phyloP scores from a whole-genome alignment of 2,113 vertebrate genomes.

The Arothron firmamentum region DNA sequence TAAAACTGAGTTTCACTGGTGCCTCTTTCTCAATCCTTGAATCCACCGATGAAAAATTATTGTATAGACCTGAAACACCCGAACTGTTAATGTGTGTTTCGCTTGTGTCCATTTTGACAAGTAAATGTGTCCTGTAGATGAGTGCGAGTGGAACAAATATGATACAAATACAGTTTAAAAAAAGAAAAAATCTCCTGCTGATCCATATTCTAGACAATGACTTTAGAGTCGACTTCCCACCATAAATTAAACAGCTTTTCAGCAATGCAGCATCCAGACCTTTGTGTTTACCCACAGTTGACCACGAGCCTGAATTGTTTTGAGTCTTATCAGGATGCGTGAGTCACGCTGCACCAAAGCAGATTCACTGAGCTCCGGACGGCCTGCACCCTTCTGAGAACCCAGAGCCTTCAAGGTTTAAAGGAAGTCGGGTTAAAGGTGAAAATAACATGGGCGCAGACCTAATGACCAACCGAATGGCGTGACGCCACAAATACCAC shows the following conservation, averaged over 20 bases:
- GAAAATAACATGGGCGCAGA: constrained; percentile 3
- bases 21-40: too few relatives aligned
- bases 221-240: constrained; percentile 38
- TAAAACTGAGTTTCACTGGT: too few relatives aligned
- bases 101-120: too few relatives aligned
- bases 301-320: too few relatives aligned
- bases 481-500: constrained; percentile 46
- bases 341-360: constrained; percentile 6
- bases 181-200: neutral
- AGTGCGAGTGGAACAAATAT: too few relatives aligned
- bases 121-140: too few relatives aligned
- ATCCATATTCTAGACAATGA: too few relatives aligned
- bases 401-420: neutral
- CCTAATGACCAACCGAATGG: constrained; percentile 16
- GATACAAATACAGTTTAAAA: too few relatives aligned
- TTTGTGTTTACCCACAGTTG: constrained; percentile 39
- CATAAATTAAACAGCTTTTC: constrained; percentile 34
- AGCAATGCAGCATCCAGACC: constrained; percentile 16
- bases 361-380: too few relatives aligned
- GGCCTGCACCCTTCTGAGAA: neutral
- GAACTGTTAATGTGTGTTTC: too few relatives aligned
- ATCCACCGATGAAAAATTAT: too few relatives aligned
- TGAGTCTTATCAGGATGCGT: neutral
- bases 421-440: neutral
- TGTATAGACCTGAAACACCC: too few relatives aligned